Base-by-base conservation (phyloP, 2,113 vertebrate species). In the Hyperopisus bebe region DNA sequence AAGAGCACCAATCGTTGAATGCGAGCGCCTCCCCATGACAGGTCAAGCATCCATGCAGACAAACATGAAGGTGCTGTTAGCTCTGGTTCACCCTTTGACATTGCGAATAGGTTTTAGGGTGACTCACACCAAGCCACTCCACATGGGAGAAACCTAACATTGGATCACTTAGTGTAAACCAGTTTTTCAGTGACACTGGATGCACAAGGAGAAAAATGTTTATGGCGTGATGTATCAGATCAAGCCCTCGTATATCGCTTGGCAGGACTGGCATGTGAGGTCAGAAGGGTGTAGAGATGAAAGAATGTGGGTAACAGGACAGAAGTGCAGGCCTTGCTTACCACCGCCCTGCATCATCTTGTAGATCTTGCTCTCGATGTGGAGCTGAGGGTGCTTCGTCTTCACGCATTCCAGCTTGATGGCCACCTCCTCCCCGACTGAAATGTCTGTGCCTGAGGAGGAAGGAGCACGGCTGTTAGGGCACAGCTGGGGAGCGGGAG, bases 321-420 rank as follows among this genome's bases (percentile, higher is more conserved):
- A 24, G 82, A 42, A 46, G 82, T 80, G 17, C 15, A 1, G 15
- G 24, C n/a, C 7, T 86, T 27, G 85, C 94, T 91, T 94, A 96
- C 97, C 97, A 96, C 97, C 97, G 91, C 97, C 97, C 93, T 98
- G 97, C 97, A 98, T 98, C 97, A 98, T 98, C 93, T 98, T 98
- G 95, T 98, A 98, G 94, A 98, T 98, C 95, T 98, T 98, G 96
- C 97, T 98, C 94, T 98, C 97, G 0, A 98, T 98, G 93, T 98
- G 97, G 51, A 98, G 97, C 91, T 98, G 97, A 93, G 97, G 97
- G 91, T 98, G 97, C 92, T 98, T 98, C 44, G 97, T 98, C 95
- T 98, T 98, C 92, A 98, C 97, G 95, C 97, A 98, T 95, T 98
- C 97, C 89, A 98, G 94, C 93, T 98, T 98, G 95, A 98, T 98